Evolutionary conservation across 2,797 vertebrate species (phyloP).

Genomic region (Nasua narica): DNA sequence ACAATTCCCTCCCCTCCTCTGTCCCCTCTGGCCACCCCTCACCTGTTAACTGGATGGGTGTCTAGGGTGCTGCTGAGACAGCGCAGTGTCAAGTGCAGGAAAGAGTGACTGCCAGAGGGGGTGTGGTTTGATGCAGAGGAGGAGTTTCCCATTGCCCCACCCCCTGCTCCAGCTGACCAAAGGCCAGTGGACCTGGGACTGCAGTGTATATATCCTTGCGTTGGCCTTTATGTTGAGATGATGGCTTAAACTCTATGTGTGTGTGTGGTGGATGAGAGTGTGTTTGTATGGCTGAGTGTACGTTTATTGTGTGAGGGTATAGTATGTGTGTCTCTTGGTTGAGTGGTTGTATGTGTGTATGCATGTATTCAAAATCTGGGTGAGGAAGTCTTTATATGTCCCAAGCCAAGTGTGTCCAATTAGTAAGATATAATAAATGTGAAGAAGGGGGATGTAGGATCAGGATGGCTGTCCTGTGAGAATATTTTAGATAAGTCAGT

Average conservation of each 20-base stretch:
- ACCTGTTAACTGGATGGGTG: constrained; percentile 19
- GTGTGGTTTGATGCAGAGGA: constrained; percentile 5
- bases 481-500: neutral
- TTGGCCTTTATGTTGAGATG: neutral
- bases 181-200: neutral
- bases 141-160: neutral
- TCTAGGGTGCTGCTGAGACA: neutral
- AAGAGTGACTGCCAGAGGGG: neutral
- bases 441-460: neutral
- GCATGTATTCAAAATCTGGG: neutral
- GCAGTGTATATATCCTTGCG: neutral
- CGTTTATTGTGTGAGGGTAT: neutral
- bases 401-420: neutral
- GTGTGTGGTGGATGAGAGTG: neutral
- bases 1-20: neutral
- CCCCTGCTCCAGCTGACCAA: neutral
- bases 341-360: neutral
- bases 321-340: neutral
- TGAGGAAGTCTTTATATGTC: neutral
- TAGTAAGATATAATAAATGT: neutral
- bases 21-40: neutral
- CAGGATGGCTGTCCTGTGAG: neutral
- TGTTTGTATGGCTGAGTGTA: neutral
- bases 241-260: neutral
- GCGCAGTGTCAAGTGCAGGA: neutral